These are phyloP conservation scores for Melanostoma scalare DNA, from an alignment of 2,888 invertebrate genomes.

Conservation along the genomic window DNA sequence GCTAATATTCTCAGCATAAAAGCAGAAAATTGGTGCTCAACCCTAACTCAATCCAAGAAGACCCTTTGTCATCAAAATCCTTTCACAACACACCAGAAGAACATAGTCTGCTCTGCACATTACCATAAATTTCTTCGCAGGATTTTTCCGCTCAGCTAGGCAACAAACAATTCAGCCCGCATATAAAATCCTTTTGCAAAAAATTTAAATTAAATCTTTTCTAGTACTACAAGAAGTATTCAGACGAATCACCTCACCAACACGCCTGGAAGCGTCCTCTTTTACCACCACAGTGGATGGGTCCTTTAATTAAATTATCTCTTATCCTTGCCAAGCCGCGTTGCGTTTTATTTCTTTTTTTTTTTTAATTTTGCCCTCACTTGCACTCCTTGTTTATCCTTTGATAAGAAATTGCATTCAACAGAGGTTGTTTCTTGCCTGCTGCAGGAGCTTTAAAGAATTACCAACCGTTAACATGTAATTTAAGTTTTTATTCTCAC, in stretches of 20 bases:
- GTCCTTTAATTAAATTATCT: conserved; percentile 57
- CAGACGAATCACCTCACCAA: conserved; percentile 33
- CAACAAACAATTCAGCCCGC: conserved; percentile 38
- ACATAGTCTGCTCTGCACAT: conserved; percentile 26
- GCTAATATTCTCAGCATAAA: conserved; percentile 39
- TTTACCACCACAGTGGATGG: neutral
- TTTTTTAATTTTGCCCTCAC: neutral
- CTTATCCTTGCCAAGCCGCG: conserved; percentile 17
- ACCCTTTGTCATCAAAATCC: conserved; percentile 43
- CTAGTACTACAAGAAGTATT: conserved; percentile 21
- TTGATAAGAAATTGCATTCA: too few relatives aligned
- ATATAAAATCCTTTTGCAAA: conserved; percentile 28
- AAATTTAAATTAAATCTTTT: conserved; percentile 53
- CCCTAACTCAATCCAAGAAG: conserved; percentile 20
- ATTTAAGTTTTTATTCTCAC: too few relatives aligned
- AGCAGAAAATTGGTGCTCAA: conserved; percentile 30
- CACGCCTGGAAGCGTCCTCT: neutral
- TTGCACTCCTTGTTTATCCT: neutral
- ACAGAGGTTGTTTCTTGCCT: too few relatives aligned
- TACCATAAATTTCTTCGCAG: conserved; percentile 61
- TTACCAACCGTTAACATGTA: too few relatives aligned
- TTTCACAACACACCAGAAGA: conserved; percentile 21
- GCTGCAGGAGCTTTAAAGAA: too few relatives aligned
- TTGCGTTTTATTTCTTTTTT: neutral
- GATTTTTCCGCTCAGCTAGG: conserved; percentile 55